A percentile compares a stretch with the other conserved stretches of the same genome.
phyloP scores from a whole-genome alignment of 2,888 invertebrate species.

The Drosophila demipolita region DNA sequence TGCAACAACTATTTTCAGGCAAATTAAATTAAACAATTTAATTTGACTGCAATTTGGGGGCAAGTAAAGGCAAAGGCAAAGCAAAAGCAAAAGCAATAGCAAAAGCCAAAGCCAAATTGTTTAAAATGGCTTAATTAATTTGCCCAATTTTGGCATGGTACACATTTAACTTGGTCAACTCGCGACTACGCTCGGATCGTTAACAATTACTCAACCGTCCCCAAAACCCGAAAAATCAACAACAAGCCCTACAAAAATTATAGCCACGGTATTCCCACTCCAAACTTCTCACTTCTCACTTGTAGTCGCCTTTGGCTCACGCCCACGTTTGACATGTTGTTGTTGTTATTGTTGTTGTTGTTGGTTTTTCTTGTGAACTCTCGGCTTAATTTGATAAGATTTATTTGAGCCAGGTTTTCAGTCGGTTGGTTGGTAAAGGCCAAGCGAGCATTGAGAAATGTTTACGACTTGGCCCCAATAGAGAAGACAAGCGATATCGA shows the following conservation, averaged over 20 bases:
- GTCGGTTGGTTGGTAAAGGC: constrained; percentile 54
- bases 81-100: constrained; percentile 20
- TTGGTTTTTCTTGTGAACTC: constrained; percentile 49
- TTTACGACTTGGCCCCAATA: constrained; percentile 52
- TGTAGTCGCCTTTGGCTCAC: constrained; percentile 50
- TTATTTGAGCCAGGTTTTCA: constrained; percentile 71
- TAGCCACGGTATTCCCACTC: constrained; percentile 35
- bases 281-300: constrained; percentile 57
- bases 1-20: constrained; percentile 54
- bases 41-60: constrained; percentile 71
- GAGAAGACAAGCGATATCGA: constrained; percentile 14
- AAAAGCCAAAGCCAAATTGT: constrained; percentile 64
- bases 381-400: constrained; percentile 80
- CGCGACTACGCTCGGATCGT: constrained; percentile 47
- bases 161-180: constrained; percentile 64
- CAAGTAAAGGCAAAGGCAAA: constrained; percentile 13
- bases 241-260: constrained; percentile 59
- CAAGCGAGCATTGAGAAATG: constrained; percentile 61
- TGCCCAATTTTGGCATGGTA: constrained; percentile 70
- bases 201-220: constrained; percentile 63
- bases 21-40: constrained; percentile 79
- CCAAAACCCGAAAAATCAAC: constrained; percentile 42
- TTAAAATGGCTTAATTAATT: constrained; percentile 78
- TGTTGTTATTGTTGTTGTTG: constrained; percentile 44
- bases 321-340: constrained; percentile 54